phyloP scores from a whole-genome alignment of 2,797 vertebrate genomes.

The Prionace glauca region DNA sequence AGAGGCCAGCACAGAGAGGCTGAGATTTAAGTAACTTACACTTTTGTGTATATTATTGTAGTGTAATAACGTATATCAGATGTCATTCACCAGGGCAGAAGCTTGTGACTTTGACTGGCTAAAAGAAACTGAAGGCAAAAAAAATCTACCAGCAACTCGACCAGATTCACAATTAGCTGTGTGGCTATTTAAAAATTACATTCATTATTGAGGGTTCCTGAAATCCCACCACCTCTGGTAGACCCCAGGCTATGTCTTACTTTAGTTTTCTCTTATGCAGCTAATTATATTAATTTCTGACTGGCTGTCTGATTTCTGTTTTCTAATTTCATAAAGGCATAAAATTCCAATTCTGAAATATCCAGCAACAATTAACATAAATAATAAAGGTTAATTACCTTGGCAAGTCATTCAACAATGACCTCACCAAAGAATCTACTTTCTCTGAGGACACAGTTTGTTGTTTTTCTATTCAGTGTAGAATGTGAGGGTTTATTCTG shows the following conservation, averaged over 20 bases:
- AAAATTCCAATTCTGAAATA: neutral
- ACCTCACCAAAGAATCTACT: neutral
- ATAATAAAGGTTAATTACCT: neutral
- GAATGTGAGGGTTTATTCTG: neutral
- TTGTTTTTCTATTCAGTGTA: neutral
- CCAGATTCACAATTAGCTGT: neutral
- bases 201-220: neutral
- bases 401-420: neutral
- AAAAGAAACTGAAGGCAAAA: conserved; percentile 1
- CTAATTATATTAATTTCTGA: neutral
- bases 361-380: neutral
- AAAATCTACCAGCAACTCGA: neutral
- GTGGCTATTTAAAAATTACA: neutral
- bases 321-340: neutral
- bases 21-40: conserved; percentile 30
- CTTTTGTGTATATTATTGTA: conserved; percentile 18
- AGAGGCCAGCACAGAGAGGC: conserved; percentile 42
- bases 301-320: neutral
- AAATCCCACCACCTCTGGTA: neutral
- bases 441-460: neutral
- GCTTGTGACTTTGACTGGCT: neutral
- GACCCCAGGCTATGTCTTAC: neutral
- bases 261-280: neutral
- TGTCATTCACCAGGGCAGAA: neutral
- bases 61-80: conserved; percentile 31